Evolutionary conservation across 2,888 invertebrate genomes (phyloP).

Genomic region (Aleiodes alternator): DNA sequence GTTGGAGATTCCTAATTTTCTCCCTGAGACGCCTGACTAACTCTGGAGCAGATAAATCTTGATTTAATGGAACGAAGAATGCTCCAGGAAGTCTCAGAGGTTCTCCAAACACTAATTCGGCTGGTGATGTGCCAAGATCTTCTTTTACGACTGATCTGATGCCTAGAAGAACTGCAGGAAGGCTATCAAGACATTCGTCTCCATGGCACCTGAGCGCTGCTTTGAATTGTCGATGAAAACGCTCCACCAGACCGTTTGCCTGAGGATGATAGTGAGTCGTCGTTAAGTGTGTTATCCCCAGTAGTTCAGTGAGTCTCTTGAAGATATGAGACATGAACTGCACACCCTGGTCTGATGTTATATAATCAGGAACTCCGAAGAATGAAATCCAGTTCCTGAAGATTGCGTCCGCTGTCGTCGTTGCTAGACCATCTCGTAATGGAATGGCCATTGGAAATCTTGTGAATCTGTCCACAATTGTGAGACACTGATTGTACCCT

Average conservation of each 20-base stretch:
- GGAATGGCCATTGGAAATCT: conserved; percentile 60
- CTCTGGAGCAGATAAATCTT: no score
- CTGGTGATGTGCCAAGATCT: conserved; percentile 60
- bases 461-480: conserved; percentile 63
- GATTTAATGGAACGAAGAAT: no score
- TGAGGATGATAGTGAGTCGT: conserved; percentile 48
- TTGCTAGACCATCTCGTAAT: conserved; percentile 39
- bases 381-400: conserved; percentile 51
- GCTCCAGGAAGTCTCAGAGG: conserved; percentile 57
- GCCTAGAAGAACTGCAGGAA: conserved; percentile 60
- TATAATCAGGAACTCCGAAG: conserved; percentile 50
- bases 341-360: conserved; percentile 58
- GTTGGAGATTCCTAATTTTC: no score
- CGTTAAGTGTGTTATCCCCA: conserved; percentile 32
- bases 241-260: conserved; percentile 53
- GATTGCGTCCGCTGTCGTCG: conserved; percentile 32
- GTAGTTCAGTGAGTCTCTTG: conserved; percentile 38
- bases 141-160: conserved; percentile 59
- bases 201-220: conserved; percentile 56
- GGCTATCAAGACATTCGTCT: conserved; percentile 54
- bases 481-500: conserved; percentile 67
- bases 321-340: conserved; percentile 57
- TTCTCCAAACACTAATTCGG: conserved; percentile 60
- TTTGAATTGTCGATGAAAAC: conserved; percentile 56
- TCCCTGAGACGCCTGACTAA: no score